Evolutionary conservation across 1,140 invertebrate genomes (phyloP), one percentile per base, ranked within the genome.

Genomic region (Papilio xuthus): DNA sequence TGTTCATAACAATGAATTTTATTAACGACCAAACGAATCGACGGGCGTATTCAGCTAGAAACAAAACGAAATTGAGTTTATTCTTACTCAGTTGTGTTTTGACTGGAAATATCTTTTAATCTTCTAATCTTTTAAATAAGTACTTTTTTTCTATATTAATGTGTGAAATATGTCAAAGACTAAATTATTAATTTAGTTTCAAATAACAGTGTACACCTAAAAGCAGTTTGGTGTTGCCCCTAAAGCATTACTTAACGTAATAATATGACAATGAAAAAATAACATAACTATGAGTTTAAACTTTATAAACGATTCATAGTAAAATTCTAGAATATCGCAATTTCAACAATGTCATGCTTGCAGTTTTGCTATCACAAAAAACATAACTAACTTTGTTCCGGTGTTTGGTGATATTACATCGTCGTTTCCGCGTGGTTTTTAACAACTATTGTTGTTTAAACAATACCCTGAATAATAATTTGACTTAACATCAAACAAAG

Each of bases 1-100:
- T 60, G 23, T 13, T 26, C 56, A 26, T 60, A 60, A 67, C 60
- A 67, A 67, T 67, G 60, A 67, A 67, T 67, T 67, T 67, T 67
- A 67, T 67, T 67, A 67, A 67, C 60, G 26, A 67, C 26, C 60
- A 32, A 18, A 26, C 18, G 60, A 28, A 67, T 28, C 60, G 26
- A 12, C 13, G 13, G 13, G 3, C 23, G 28, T 28, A 67, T 67
- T 32, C 60, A 67, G 26, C 18, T 6, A 13, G 13, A 67, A 63
- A 63, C 56, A 13, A 28, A 28, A 67, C 12, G 8, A 60, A 28
- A 15, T 28, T 12, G 3, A 32, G 13, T 28, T 20, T 60, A 13
- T 18, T 60, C 20, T 67, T 67, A 15, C 13, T 15, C 23, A 9
- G 7, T 67, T 28, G 23, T 26, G 28, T 67, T 67, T 32, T 18